Evolutionary conservation across 2,888 invertebrate species (phyloP).

Genomic region (Tipula helvola): DNA sequence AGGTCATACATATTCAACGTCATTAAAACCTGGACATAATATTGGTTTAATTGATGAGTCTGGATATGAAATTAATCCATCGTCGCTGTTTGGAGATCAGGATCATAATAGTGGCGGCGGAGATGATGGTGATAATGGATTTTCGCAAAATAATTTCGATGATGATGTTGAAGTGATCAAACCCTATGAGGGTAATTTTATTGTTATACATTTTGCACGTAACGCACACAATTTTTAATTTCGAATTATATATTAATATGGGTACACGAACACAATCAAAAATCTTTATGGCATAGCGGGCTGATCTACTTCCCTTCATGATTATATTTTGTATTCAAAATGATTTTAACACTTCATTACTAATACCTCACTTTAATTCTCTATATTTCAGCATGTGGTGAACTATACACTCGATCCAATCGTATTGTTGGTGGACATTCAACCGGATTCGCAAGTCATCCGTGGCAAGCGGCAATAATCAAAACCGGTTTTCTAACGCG

Average conservation of each 20-base stretch:
- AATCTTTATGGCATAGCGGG: neutral
- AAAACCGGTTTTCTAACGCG: conserved; percentile 83
- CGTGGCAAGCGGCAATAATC: conserved; percentile 89
- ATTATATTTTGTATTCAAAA: neutral
- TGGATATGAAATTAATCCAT: conserved; percentile 13
- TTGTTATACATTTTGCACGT: neutral
- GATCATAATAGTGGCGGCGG: conserved; percentile 5
- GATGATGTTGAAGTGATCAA: conserved; percentile 12
- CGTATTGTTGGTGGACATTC: conserved; percentile 87
- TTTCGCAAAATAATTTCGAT: conserved; percentile 7
- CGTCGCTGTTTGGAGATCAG: conserved; percentile 5
- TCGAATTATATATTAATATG: neutral
- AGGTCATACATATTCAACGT: neutral
- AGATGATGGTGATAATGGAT: neutral
- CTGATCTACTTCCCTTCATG: neutral
- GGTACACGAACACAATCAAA: neutral
- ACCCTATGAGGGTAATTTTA: conserved; percentile 13
- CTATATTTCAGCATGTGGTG: conserved; percentile 68
- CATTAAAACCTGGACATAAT: neutral
- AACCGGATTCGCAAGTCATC: conserved; percentile 81
- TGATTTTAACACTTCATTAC: neutral
- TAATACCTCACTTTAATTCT: conserved; percentile 12
- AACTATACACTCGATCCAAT: conserved; percentile 74
- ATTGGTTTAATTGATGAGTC: conserved; percentile 15
- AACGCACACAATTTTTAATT: neutral